Percentiles rank a stretch among this genome's conserved stretches.
Conservation (phyloP, 1,140 invertebrate species). For the Cydia pomonella region DNA sequence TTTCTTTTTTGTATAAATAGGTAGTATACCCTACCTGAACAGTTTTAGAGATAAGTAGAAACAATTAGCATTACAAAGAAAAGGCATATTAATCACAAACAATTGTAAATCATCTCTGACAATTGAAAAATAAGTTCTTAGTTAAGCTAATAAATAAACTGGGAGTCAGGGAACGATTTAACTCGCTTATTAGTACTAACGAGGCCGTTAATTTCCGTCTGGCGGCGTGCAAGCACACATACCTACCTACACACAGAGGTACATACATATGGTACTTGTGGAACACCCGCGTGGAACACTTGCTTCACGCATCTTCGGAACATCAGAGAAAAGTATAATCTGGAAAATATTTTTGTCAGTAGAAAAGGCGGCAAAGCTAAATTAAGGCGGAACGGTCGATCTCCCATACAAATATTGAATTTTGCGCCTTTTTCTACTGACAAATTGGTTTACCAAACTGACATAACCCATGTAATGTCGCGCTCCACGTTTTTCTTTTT, state of each 20-base stretch:
- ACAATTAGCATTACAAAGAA: not conserved
- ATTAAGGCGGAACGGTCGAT: too few relatives aligned
- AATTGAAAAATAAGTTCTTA: not conserved
- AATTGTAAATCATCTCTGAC: not conserved
- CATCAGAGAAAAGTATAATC: not conserved
- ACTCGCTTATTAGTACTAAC: slow-evolving; percentile 44
- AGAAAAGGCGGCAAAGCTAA: too few relatives aligned
- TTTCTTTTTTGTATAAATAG: too few relatives aligned
- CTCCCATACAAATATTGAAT: too few relatives aligned
- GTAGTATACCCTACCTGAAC: too few relatives aligned
- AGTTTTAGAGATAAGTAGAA: too few relatives aligned
- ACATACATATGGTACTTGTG: slow-evolving; percentile 40
- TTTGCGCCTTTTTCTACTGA: too few relatives aligned
- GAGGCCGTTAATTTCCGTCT: slow-evolving; percentile 43
- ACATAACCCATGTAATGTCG: too few relatives aligned
- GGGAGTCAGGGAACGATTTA: slow-evolving; percentile 33
- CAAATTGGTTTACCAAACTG: too few relatives aligned
- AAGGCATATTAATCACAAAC: not conserved
- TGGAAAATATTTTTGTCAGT: not conserved
- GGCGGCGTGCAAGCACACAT: slow-evolving; percentile 35
- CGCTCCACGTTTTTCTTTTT: too few relatives aligned
- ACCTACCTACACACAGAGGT: slow-evolving; percentile 36
- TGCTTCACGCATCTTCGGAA: not conserved
- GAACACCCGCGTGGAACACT: slow-evolving; percentile 41
- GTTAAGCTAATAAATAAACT: slow-evolving; percentile 8